A percentile compares a stretch with the other conserved stretches of the same genome.
Conservation (phyloP, 1,140 invertebrate genomes). For the Drosophila littoralis region DNA sequence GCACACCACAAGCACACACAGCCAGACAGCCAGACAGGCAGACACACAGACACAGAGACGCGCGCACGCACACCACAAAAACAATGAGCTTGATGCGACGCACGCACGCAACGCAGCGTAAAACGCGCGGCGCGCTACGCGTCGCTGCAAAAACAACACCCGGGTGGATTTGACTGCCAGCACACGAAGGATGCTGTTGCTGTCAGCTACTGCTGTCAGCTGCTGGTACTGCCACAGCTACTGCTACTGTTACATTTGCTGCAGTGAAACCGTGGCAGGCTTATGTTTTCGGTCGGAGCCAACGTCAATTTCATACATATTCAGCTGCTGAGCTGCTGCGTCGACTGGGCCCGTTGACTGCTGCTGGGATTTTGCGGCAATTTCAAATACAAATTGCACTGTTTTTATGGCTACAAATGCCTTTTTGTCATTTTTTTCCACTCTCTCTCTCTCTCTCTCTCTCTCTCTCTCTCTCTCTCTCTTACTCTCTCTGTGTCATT, state of each 20-base stretch:
- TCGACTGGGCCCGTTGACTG: slow-evolving; percentile 45
- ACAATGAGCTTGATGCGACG: slow-evolving; percentile 30
- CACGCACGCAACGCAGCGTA: slow-evolving; percentile 41
- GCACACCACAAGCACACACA: slow-evolving; percentile 26
- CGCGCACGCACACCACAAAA: slow-evolving; percentile 1
- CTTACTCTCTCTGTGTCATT: neutral
- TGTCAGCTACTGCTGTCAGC: slow-evolving; percentile 3
- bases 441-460: neutral
- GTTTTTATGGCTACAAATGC: slow-evolving; percentile 81
- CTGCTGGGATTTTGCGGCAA: slow-evolving; percentile 80
- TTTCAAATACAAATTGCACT: slow-evolving; percentile 82
- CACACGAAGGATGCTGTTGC: slow-evolving; percentile 8
- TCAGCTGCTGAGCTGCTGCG: slow-evolving; percentile 48
- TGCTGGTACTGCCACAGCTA: slow-evolving; percentile 12
- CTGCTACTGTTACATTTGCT: slow-evolving; percentile 17
- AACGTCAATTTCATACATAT: slow-evolving; percentile 75
- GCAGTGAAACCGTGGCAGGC: slow-evolving; percentile 47
- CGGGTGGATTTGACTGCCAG: slow-evolving; percentile 60
- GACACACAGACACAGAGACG: neutral
- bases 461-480: too few species aligned
- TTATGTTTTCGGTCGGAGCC: slow-evolving; percentile 43
- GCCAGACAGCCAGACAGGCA: neutral
- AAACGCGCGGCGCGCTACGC: slow-evolving; percentile 37
- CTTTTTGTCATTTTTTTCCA: slow-evolving; percentile 30
- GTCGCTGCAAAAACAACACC: slow-evolving; percentile 63